Conservation (phyloP, 2,888 invertebrate genomes). For the Apodemia duryi region DNA sequence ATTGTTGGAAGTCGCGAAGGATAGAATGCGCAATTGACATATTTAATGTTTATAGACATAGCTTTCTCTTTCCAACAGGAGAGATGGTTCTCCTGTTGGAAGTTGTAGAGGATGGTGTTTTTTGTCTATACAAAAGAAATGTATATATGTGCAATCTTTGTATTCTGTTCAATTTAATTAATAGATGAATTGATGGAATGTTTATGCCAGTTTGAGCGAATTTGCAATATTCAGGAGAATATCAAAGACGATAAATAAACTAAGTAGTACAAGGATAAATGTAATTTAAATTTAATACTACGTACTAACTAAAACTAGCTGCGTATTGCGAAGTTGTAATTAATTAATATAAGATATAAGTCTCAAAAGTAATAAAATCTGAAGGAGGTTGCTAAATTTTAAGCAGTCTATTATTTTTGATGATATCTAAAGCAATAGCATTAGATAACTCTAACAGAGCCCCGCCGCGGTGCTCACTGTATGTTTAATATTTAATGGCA, state of each 20-base stretch:
- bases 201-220: neutral
- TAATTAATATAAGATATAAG: slow-evolving; percentile 20
- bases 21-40: too few species aligned
- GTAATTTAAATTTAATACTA: slow-evolving; percentile 10
- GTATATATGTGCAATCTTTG: neutral
- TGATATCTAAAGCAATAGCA: neutral
- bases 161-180: neutral
- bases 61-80: too few species aligned
- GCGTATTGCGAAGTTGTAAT: slow-evolving; percentile 19
- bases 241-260: slow-evolving; percentile 12
- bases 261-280: slow-evolving; percentile 11
- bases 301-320: neutral
- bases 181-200: neutral
- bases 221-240: slow-evolving; percentile 6
- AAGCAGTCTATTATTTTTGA: slow-evolving; percentile 1
- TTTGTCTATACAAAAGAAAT: too few species aligned
- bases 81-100: too few species aligned
- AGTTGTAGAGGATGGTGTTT: too few species aligned
- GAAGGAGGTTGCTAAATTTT: slow-evolving; percentile 8
- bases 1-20: too few species aligned
- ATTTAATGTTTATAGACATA: too few species aligned
- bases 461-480: neutral
- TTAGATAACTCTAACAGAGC: neutral
- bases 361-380: slow-evolving; percentile 19
- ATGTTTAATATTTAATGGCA: neutral